Base-by-base conservation (phyloP, 2,113 vertebrate genomes). In the Cisticola juncidis region DNA sequence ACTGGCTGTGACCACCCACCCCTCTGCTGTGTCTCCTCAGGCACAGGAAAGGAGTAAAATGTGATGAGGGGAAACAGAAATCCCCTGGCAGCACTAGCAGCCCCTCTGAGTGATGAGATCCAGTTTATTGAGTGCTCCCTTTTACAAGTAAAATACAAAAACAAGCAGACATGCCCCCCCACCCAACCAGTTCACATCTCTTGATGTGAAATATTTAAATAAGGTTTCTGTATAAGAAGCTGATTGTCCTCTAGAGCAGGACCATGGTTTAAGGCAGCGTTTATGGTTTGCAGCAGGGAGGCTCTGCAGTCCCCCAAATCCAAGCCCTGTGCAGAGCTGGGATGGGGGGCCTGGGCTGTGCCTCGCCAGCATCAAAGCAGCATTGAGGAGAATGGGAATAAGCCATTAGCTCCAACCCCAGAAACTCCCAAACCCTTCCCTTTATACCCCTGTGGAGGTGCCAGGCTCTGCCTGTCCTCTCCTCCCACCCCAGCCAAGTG, bases 251-350 rank as follows among this genome's bases (percentile, higher is more conserved):
- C 70, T 57, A 73, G 33, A 86, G 61, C 74, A 65, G 68, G 74
- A 93, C 68, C 47, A 12, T 48, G 73, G 60, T 79, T 95, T 97
- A 97, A 97, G 95, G 97, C 97, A 96, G 95, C 91, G 33, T 84
- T 78, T 48, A 77, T 90, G 64, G 69, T 86, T 92, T 69, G 29
- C 73, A 73, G 66, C 57, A 83, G 65, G 45, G 24, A 62, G 35
- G 53, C 4, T 45, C 26, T 40, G 28, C 64, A 65, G 47, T 44
- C 56, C 47, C 68, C 53, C 62, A 77, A 2, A 56, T 33, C 56
- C 29, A 36, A 57, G 76, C 42, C 57, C 44, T 15, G n/a, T 20
- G 62, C 2, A 2, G 50, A 65, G 54, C 74, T 72, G 70, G 69
- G 40, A 8, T 0, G 0, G 57, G 31, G 47, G n/a, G 3, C 58